phyloP scores from a whole-genome alignment of 2,113 vertebrate species.

The Cyanocitta stelleri region DNA sequence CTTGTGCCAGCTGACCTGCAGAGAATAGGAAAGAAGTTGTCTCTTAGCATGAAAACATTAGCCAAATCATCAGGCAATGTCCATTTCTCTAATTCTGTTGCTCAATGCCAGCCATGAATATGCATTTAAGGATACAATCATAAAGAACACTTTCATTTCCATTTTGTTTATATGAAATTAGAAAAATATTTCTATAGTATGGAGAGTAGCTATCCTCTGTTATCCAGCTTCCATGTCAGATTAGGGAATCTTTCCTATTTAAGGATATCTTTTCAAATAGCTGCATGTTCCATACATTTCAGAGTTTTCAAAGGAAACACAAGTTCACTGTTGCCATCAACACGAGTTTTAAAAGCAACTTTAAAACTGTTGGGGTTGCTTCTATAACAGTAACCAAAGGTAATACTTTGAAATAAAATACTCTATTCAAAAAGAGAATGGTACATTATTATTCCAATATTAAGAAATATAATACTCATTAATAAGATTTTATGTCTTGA shows the following conservation, averaged over 20 bases:
- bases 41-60: not conserved
- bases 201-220: not conserved
- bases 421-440: not conserved
- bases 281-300: not conserved
- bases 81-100: not conserved
- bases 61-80: not conserved
- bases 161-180: not conserved
- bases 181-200: not conserved
- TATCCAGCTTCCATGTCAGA: not conserved
- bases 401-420: conserved; percentile 19
- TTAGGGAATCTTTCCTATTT: not conserved
- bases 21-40: not conserved
- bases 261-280: not conserved
- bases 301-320: not conserved
- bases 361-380: not conserved
- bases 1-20: not conserved
- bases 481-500: not conserved
- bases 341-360: not conserved
- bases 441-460: not conserved
- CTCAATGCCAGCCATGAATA: not conserved
- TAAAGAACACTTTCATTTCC: not conserved
- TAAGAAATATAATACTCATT: not conserved
- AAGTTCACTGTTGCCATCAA: not conserved
- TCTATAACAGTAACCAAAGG: not conserved
- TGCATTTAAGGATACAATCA: not conserved